These are phyloP conservation scores for Dasysyrphus tricinctus DNA, from an alignment of 2,888 invertebrate genomes.

Conservation along the genomic window DNA sequence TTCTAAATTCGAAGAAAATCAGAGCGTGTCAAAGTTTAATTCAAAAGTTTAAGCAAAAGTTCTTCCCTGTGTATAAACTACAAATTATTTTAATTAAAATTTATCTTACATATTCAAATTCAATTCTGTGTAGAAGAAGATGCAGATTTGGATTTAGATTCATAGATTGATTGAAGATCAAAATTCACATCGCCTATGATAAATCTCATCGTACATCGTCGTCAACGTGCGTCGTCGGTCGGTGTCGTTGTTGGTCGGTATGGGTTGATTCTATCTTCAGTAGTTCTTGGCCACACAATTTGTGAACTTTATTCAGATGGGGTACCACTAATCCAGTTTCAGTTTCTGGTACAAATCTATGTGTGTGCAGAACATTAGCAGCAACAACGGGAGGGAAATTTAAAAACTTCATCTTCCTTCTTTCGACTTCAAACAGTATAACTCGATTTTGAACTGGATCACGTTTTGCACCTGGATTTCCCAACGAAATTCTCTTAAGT, in stretches of 20 bases:
- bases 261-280: neutral
- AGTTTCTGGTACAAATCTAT: slow-evolving; percentile 51
- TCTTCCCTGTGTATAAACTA: slow-evolving; percentile 39
- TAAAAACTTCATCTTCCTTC: slow-evolving; percentile 43
- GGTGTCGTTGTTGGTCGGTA: neutral
- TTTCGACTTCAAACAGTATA: slow-evolving; percentile 34
- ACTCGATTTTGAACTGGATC: slow-evolving; percentile 76
- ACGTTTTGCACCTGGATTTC: slow-evolving; percentile 81
- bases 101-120: slow-evolving; percentile 3
- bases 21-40: slow-evolving; percentile 35
- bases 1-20: slow-evolving; percentile 31
- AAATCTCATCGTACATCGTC: slow-evolving; percentile 11
- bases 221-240: neutral
- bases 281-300: slow-evolving; percentile 52
- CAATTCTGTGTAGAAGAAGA: neutral
- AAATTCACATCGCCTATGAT: slow-evolving; percentile 62
- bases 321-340: slow-evolving; percentile 73
- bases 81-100: slow-evolving; percentile 63
- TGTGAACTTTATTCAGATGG: slow-evolving; percentile 72
- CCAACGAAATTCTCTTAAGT: slow-evolving; percentile 49
- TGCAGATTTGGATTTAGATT: neutral
- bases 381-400: slow-evolving; percentile 7
- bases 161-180: slow-evolving; percentile 33
- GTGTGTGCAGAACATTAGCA: slow-evolving; percentile 59
- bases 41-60: slow-evolving; percentile 23